Conservation (phyloP, 2,113 vertebrate species). For the Sterna hirundo region DNA sequence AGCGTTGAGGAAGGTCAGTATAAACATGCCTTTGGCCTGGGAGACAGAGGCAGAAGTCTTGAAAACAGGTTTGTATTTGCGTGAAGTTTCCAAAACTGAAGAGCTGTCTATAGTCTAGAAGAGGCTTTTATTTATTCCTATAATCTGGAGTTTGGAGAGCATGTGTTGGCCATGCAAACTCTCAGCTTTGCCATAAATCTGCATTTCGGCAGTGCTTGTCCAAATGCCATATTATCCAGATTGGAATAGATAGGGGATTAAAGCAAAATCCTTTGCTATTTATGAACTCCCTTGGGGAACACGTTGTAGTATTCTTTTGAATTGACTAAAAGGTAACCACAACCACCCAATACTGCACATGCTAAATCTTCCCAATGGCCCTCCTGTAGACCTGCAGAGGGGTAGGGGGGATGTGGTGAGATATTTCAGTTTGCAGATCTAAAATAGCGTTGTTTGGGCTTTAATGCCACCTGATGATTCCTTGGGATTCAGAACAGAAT, state of each 20-base stretch:
- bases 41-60: background rate
- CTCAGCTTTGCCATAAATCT: slow-evolving; percentile 38
- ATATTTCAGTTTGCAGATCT: background rate
- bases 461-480: slow-evolving; percentile 54
- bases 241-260: slow-evolving; percentile 49
- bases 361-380: background rate
- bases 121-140: background rate
- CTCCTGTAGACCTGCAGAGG: background rate
- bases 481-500: slow-evolving; percentile 9
- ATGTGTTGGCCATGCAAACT: background rate
- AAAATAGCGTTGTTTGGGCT: slow-evolving; percentile 32
- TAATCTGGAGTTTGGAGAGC: background rate
- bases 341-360: background rate
- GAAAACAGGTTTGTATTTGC: background rate
- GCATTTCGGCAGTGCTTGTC: slow-evolving; percentile 11
- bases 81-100: background rate
- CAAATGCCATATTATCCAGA: slow-evolving; percentile 38
- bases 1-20: background rate
- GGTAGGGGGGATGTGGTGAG: background rate
- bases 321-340: slow-evolving; percentile 42
- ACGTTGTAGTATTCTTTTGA: slow-evolving; percentile 22
- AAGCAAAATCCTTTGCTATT: slow-evolving; percentile 45
- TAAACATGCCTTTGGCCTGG: background rate
- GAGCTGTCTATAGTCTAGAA: background rate
- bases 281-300: slow-evolving; percentile 28